Conservation (phyloP, 2,888 invertebrate species). For the Oscheius sp. region DNA sequence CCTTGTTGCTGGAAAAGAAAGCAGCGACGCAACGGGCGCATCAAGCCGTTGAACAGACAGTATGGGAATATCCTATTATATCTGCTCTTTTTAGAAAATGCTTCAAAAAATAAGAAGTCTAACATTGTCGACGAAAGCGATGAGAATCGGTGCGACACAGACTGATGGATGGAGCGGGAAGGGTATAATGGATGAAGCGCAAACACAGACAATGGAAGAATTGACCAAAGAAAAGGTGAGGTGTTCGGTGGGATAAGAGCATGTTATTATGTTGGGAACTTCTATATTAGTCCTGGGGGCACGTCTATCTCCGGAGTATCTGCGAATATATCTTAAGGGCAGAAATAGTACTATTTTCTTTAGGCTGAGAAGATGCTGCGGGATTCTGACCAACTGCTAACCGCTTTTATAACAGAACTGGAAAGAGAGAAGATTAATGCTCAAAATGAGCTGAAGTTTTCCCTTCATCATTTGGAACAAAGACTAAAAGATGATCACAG, state of each 20-base stretch:
- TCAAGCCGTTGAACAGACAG: slow-evolving; percentile 45
- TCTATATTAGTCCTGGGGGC: too few relatives aligned
- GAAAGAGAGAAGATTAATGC: slow-evolving; percentile 64
- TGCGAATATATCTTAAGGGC: too few relatives aligned
- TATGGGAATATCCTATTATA: neutral
- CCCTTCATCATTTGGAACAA: slow-evolving; percentile 65
- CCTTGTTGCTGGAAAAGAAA: slow-evolving; percentile 50
- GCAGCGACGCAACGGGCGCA: slow-evolving; percentile 58
- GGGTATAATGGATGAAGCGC: slow-evolving; percentile 40
- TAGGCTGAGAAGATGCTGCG: slow-evolving; percentile 48
- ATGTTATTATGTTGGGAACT: neutral
- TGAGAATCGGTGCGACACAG: slow-evolving; percentile 57
- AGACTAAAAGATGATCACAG: slow-evolving; percentile 58
- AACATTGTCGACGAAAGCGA: slow-evolving; percentile 52
- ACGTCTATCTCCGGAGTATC: too few relatives aligned
- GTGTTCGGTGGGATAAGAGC: too few relatives aligned
- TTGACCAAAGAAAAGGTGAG: slow-evolving; percentile 48
- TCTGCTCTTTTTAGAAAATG: slow-evolving; percentile 45
- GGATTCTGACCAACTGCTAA: slow-evolving; percentile 58
- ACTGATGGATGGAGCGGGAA: slow-evolving; percentile 53
- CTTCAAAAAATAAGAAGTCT: slow-evolving; percentile 60
- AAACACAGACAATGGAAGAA: slow-evolving; percentile 60
- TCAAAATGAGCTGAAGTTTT: slow-evolving; percentile 64
- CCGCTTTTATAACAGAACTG: slow-evolving; percentile 59
- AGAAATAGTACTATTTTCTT: too few relatives aligned